Conservation (phyloP, 2,797 vertebrate species). For the Argyrosomus regius region DNA sequence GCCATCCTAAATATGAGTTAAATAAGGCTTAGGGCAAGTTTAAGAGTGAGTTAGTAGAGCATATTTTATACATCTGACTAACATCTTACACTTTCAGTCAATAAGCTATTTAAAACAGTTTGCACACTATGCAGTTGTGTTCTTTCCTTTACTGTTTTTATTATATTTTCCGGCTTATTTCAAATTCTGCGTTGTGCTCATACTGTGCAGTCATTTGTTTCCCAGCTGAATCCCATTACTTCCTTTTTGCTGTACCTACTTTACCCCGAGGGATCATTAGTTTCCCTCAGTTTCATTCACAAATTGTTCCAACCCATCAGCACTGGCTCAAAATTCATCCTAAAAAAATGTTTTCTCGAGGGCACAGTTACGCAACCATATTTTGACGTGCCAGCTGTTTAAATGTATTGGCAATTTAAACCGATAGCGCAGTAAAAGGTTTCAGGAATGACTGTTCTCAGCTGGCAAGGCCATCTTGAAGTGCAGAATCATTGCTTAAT, state of each 20-base stretch:
- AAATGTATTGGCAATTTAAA: constrained; percentile 37
- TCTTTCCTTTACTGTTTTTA: neutral
- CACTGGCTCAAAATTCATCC: constrained; percentile 22
- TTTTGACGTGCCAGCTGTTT: constrained; percentile 33
- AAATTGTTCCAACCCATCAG: constrained; percentile 35
- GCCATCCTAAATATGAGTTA: constrained; percentile 9
- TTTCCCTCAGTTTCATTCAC: constrained; percentile 42
- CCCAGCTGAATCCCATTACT: constrained; percentile 12
- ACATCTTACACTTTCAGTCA: neutral
- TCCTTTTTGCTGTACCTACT: constrained; percentile 10
- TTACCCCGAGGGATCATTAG: constrained; percentile 41
- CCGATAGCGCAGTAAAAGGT: constrained; percentile 24
- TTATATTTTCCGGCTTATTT: neutral
- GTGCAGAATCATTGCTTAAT: neutral
- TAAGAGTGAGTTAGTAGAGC: neutral
- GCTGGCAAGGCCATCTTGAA: constrained; percentile 20
- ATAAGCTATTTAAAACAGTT: neutral
- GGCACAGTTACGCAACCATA: constrained; percentile 24
- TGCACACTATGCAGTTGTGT: neutral
- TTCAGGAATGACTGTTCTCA: constrained; percentile 26
- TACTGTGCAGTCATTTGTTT: neutral
- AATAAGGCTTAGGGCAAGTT: constrained; percentile 5
- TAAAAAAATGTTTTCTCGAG: constrained; percentile 19
- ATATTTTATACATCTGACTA: neutral
- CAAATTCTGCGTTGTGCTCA: constrained; percentile 4